These are phyloP conservation scores for Heliconius nattereri DNA, from an alignment of 1,140 invertebrate genomes.

Conservation along the genomic window DNA sequence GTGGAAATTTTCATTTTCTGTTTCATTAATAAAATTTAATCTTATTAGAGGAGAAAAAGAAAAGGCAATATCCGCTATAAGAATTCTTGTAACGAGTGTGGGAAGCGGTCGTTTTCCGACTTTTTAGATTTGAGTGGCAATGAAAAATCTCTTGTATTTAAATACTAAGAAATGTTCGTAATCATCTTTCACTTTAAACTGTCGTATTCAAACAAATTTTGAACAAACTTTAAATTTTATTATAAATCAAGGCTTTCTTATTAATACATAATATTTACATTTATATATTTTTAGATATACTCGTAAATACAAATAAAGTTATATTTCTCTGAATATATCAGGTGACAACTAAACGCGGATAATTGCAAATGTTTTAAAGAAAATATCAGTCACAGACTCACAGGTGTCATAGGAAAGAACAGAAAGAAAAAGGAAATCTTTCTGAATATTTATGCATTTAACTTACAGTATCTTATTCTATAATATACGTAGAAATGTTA, in stretches of 20 bases:
- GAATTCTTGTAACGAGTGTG: constrained; percentile 60
- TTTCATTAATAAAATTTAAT: constrained; percentile 75
- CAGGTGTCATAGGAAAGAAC: constrained; percentile 17
- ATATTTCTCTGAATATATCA: no score
- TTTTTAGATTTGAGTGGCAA: constrained; percentile 48
- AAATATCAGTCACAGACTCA: constrained; percentile 24
- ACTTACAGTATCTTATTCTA: neutral
- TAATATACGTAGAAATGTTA: neutral
- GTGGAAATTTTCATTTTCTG: constrained; percentile 67
- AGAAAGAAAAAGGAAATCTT: no score
- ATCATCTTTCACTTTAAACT: neutral
- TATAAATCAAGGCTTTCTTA: neutral
- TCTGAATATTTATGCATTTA: neutral
- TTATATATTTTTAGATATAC: neutral
- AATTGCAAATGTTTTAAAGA: constrained; percentile 33
- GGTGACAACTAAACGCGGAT: constrained; percentile 12
- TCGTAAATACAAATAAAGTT: no score
- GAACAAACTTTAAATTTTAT: no score
- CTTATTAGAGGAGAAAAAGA: constrained; percentile 61
- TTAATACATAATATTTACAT: neutral
- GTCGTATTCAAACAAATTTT: neutral
- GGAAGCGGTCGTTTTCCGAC: constrained; percentile 53
- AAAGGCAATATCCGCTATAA: constrained; percentile 61
- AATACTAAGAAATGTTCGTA: constrained; percentile 35
- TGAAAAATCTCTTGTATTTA: constrained; percentile 44